These are phyloP conservation scores for Paramormyrops hopkinsi DNA, from an alignment of 2,797 vertebrate species.

Conservation along the genomic window DNA sequence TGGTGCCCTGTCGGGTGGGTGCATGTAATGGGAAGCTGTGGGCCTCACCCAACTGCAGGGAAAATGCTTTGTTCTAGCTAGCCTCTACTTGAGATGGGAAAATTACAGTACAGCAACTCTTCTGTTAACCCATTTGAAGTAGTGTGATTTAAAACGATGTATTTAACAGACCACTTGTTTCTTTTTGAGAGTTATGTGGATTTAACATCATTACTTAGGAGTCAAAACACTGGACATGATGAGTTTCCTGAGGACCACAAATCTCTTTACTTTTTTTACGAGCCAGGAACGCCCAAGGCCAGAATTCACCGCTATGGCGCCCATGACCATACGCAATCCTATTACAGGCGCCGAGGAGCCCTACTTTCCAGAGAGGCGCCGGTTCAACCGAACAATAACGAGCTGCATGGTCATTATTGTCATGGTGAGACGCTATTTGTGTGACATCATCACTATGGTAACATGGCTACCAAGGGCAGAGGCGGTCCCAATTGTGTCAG, in stretches of 20 bases:
- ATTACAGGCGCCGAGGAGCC: constrained; percentile 44
- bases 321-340: constrained; percentile 40
- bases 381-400: constrained; percentile 23
- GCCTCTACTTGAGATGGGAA: background rate
- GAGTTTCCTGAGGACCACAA: background rate
- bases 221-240: background rate
- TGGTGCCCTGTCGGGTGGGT: background rate
- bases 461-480: background rate
- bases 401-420: constrained; percentile 37
- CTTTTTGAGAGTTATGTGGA: background rate
- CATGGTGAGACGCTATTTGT: constrained; percentile 39
- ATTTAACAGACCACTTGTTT: background rate
- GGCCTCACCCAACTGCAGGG: background rate
- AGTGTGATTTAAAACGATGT: background rate
- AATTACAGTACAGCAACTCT: background rate
- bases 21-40: background rate
- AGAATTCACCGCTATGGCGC: constrained; percentile 43
- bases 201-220: background rate
- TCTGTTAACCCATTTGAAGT: background rate
- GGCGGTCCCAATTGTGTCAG: background rate
- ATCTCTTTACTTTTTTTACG: background rate
- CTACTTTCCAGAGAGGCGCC: constrained; percentile 34
- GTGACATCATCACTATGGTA: background rate
- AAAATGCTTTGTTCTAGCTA: background rate
- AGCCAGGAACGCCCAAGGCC: constrained; percentile 45